Percentiles rank a stretch among this genome's conserved stretches.
Conservation (phyloP, 35 echinoderm and acorn worm species). For the Ptychodera flava region DNA sequence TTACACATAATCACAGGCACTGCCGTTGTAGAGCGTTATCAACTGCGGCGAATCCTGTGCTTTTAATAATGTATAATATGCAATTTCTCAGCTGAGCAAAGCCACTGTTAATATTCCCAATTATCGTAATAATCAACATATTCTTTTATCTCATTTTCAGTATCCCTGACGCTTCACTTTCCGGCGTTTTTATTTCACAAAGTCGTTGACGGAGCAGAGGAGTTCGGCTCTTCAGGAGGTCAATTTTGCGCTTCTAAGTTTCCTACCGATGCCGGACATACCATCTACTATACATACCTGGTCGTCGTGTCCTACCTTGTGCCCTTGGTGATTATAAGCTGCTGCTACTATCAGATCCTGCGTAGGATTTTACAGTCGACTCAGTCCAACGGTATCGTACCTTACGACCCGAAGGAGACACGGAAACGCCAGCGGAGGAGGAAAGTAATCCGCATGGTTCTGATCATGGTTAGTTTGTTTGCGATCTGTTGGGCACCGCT, state of each 20-base stretch:
- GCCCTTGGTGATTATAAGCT: conserved; percentile 68
- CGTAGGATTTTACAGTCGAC: conserved; percentile 70
- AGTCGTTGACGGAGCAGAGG: neutral
- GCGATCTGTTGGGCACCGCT: conserved; percentile 80
- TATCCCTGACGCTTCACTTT: neutral
- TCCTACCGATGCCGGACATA: neutral
- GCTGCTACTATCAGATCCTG: conserved; percentile 72
- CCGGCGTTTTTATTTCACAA: neutral
- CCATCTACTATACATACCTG: conserved; percentile 37
- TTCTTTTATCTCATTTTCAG: neutral
- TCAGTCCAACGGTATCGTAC: conserved; percentile 34
- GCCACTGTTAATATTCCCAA: too few relatives aligned
- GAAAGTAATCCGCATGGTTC: conserved; percentile 90
- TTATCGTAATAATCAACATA: neutral
- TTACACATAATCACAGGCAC: too few relatives aligned
- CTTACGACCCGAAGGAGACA: conserved; percentile 36
- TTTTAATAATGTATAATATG: too few relatives aligned
- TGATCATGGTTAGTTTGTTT: conserved; percentile 88
- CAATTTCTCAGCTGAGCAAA: too few relatives aligned
- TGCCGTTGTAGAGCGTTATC: too few relatives aligned
- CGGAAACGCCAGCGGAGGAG: conserved; percentile 54
- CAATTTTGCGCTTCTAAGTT: neutral
- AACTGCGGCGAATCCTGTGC: too few relatives aligned
- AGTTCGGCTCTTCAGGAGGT: neutral
- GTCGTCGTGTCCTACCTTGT: conserved; percentile 65